Conservation (phyloP, 2,888 invertebrate species). For the Tiliacea citrago region DNA sequence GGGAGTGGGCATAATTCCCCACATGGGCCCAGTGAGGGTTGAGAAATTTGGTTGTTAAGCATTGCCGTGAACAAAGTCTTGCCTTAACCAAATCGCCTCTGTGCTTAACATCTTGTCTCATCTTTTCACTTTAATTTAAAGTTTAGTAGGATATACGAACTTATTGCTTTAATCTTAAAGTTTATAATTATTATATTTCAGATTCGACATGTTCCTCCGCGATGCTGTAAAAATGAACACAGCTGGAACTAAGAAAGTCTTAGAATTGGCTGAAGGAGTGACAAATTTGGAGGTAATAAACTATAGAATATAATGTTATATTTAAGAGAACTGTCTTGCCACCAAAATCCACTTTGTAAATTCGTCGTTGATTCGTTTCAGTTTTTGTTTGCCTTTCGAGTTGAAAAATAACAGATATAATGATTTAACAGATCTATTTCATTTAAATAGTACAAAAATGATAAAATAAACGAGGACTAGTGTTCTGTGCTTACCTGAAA, state of each 20-base stretch:
- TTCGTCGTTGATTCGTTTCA: background rate
- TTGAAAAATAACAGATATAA: background rate
- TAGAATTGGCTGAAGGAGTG: conserved; percentile 93
- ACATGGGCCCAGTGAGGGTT: background rate
- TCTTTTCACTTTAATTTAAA: background rate
- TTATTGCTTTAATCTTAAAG: background rate
- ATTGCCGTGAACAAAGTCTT: background rate
- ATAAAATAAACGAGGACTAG: too few species aligned
- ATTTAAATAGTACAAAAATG: too few species aligned
- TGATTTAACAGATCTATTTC: background rate
- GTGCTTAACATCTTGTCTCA: background rate
- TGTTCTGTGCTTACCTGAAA: background rate
- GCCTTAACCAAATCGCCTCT: background rate
- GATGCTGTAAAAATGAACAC: conserved; percentile 96
- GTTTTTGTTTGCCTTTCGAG: background rate
- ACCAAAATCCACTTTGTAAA: background rate
- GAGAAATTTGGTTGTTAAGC: background rate
- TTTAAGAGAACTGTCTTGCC: background rate
- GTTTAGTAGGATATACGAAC: background rate
- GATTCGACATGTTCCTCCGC: conserved; percentile 96
- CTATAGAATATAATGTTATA: background rate
- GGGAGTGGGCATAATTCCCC: too few species aligned
- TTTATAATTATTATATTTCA: conserved; percentile 77
- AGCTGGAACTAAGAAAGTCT: conserved; percentile 94
- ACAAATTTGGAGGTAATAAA: conserved; percentile 90